Evolutionary conservation across 2,113 vertebrate genomes (phyloP).

Genomic region (Chauna torquata): DNA sequence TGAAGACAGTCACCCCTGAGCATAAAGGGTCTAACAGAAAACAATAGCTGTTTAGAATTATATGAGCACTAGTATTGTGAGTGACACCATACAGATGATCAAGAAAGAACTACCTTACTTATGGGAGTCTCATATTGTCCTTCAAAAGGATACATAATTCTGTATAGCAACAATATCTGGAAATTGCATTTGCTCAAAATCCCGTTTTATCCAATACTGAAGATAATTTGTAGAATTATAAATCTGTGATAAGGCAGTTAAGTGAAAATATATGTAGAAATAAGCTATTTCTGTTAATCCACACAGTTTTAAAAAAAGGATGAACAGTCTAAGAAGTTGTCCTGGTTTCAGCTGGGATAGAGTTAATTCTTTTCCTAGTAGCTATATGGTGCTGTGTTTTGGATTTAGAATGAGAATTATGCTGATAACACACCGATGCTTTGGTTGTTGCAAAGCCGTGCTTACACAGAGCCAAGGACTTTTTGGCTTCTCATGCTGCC

Average conservation of each 20-base stretch:
- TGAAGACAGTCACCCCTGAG: neutral
- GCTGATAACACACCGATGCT: too few relatives aligned
- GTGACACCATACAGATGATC: neutral
- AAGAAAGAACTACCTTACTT: neutral
- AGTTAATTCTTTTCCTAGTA: too few relatives aligned
- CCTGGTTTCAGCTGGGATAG: too few relatives aligned
- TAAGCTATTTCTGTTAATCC: neutral
- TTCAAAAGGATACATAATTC: neutral
- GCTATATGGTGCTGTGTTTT: too few relatives aligned
- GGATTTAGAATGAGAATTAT: too few relatives aligned
- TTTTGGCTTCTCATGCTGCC: too few relatives aligned
- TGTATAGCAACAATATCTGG: neutral
- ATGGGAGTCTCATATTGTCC: neutral
- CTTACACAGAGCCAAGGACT: too few relatives aligned
- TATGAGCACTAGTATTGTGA: neutral
- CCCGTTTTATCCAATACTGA: neutral
- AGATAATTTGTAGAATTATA: neutral
- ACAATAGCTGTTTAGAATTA: neutral
- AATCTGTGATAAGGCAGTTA: neutral
- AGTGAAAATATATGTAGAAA: neutral
- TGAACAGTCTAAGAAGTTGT: neutral
- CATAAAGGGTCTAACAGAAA: neutral
- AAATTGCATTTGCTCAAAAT: neutral
- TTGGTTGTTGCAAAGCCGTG: too few relatives aligned
- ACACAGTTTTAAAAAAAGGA: neutral